Conservation (phyloP, 2,888 invertebrate species). For the Ectemnius lituratus region DNA sequence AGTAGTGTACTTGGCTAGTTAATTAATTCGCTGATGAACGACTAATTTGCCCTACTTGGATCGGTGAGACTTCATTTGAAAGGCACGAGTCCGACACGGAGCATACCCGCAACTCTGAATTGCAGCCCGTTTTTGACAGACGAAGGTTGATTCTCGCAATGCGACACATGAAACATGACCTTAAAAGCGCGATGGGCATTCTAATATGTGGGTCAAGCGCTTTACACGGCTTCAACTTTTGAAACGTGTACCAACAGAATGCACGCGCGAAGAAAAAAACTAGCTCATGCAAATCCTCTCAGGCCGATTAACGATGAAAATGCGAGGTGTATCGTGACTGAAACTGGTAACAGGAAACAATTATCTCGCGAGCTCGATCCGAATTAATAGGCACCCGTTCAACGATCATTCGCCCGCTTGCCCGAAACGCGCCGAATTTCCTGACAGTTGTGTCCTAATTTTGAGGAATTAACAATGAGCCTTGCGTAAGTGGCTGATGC, state of each 20-base stretch:
- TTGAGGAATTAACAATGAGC: background rate
- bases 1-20: no score
- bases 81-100: no score
- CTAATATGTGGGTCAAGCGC: no score
- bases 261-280: constrained; percentile 20
- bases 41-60: no score
- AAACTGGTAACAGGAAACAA: constrained; percentile 30
- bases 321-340: constrained; percentile 18
- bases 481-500: no score
- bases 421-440: background rate
- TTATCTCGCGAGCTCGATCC: constrained; percentile 10
- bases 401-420: no score
- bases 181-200: background rate
- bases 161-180: background rate
- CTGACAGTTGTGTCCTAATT: constrained; percentile 2
- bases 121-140: background rate
- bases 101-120: no score
- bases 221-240: background rate
- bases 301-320: constrained; percentile 37
- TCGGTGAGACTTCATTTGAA: no score
- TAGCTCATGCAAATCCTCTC: constrained; percentile 20
- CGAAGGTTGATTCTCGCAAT: no score
- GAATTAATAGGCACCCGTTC: constrained; percentile 18
- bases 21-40: no score
- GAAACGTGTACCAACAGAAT: constrained; percentile 9